Evolutionary conservation across 2,888 invertebrate species (phyloP).

Genomic region (Caenorhabditis sp.): DNA sequence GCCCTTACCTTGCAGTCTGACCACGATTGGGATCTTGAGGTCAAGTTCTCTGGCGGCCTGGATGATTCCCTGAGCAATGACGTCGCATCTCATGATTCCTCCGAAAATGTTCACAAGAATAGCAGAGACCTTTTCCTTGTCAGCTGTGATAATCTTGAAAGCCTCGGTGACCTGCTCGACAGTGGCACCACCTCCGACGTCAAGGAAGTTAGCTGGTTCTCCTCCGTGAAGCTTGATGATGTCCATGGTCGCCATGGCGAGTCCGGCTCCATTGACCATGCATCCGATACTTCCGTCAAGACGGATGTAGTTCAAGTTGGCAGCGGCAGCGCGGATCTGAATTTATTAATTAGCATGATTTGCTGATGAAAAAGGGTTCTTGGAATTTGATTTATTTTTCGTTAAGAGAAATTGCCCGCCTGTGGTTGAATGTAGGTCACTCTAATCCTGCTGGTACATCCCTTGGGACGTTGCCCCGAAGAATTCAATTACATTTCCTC

Average conservation of each 20-base stretch:
- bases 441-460: too few relatives aligned
- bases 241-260: slow-evolving; percentile 99
- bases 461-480: slow-evolving; percentile 6
- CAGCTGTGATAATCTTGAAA: slow-evolving; percentile 91
- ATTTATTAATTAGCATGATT: too few relatives aligned
- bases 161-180: slow-evolving; percentile 89
- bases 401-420: too few relatives aligned
- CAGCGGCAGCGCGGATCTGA: slow-evolving; percentile 94
- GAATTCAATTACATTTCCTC: slow-evolving; percentile 11
- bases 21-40: slow-evolving; percentile 92
- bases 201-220: slow-evolving; percentile 97
- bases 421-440: too few relatives aligned
- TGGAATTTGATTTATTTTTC: neutral
- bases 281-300: slow-evolving; percentile 98
- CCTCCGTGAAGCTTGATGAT: slow-evolving; percentile 98
- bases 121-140: slow-evolving; percentile 86
- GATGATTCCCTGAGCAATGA: slow-evolving; percentile 96
- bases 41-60: slow-evolving; percentile 91
- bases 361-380: slow-evolving; percentile 85
- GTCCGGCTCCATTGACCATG: slow-evolving; percentile 96
- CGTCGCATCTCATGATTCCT: slow-evolving; percentile 98
- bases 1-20: slow-evolving; percentile 93
- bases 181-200: slow-evolving; percentile 96
- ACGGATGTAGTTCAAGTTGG: slow-evolving; percentile 96
- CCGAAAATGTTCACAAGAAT: slow-evolving; percentile 99